Evolutionary conservation across 2,797 vertebrate species (phyloP).

Genomic region (Geotrypetes seraphini): DNA sequence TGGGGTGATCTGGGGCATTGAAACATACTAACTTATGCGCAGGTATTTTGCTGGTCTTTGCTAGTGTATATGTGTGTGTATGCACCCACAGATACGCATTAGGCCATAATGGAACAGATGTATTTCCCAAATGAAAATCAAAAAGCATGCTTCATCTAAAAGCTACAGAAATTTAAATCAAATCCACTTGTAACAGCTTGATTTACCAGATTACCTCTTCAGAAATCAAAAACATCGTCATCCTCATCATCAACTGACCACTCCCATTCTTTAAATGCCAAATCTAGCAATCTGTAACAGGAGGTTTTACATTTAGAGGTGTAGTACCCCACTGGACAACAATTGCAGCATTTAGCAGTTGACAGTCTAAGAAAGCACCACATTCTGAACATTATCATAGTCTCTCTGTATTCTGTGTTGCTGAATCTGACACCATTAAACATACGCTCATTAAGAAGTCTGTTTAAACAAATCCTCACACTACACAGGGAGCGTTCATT

Average conservation of each 20-base stretch:
- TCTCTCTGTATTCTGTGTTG: no score
- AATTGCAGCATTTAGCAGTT: constrained; percentile 3
- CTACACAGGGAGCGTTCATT: no score
- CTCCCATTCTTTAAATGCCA: constrained; percentile 87
- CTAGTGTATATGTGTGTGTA: no score
- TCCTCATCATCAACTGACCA: constrained; percentile 93
- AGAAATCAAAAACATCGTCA: constrained; percentile 90
- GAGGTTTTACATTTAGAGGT: constrained; percentile 54
- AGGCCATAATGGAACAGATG: no score
- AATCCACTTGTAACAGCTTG: constrained; percentile 41
- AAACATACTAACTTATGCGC: no score
- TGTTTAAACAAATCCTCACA: no score
- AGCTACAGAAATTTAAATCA: constrained; percentile 43
- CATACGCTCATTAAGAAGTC: no score
- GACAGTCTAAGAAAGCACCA: constrained; percentile 2
- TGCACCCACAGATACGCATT: no score
- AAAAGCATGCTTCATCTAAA: constrained; percentile 48
- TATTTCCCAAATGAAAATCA: constrained; percentile 36
- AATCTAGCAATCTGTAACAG: constrained; percentile 85
- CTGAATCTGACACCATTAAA: no score
- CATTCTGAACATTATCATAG: no score
- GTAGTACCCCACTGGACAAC: neutral
- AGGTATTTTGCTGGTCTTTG: no score
- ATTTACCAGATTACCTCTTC: constrained; percentile 64
- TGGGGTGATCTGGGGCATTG: no score